A percentile compares a stretch with the other conserved stretches of the same genome.
Evolutionary conservation across 2,113 vertebrate species (phyloP).

Genomic region (Psittacus erithacus): DNA sequence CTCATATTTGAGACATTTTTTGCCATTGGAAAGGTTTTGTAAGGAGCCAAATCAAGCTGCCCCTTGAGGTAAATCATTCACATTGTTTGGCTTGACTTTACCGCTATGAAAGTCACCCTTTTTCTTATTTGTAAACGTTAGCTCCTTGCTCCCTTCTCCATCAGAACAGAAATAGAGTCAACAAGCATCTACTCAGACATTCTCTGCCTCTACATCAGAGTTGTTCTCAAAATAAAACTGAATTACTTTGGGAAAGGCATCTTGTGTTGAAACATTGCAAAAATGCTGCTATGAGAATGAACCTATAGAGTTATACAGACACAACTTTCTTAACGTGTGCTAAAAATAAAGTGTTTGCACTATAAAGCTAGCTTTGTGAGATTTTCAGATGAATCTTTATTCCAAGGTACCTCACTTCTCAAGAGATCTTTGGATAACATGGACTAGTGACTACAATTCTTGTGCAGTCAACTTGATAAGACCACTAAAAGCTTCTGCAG

Average conservation of each 20-base stretch:
- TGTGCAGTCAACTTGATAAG: not conserved
- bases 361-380: not conserved
- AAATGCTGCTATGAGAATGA: not conserved
- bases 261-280: not conserved
- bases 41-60: not conserved
- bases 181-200: rapidly evolving
- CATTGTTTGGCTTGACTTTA: not conserved
- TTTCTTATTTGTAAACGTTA: not conserved
- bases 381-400: not conserved
- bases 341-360: not conserved
- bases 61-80: not conserved
- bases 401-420: not conserved
- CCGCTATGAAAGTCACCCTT: not conserved
- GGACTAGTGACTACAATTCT: not conserved
- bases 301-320: not conserved
- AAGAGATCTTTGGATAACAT: not conserved
- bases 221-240: not conserved
- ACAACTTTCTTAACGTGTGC: not conserved
- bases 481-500: not conserved
- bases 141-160: not conserved
- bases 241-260: not conserved
- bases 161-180: not conserved
- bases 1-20: not conserved
- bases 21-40: not conserved
- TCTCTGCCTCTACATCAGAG: not conserved